Conservation (phyloP, 2,888 invertebrate species). For the Andrena haemorrhoa region DNA sequence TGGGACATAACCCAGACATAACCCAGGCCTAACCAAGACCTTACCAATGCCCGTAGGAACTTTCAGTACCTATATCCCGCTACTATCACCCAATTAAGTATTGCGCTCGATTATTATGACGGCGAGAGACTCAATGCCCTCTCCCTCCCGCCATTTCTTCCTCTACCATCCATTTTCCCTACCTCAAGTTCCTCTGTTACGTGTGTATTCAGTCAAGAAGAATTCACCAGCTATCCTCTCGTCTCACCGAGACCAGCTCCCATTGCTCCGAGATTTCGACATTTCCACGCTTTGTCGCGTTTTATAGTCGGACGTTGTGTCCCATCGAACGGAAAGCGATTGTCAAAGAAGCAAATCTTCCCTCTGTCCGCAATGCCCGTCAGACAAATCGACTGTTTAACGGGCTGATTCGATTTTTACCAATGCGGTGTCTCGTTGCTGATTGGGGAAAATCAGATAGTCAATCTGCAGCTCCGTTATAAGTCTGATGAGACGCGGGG, state of each 20-base stretch:
- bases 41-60: neutral
- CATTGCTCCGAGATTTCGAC: slow-evolving; percentile 33
- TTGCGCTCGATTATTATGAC: neutral
- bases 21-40: too few species aligned
- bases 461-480: neutral
- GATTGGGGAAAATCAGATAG: neutral
- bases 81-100: slow-evolving; percentile 37
- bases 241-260: neutral
- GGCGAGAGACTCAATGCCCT: neutral
- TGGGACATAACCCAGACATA: too few species aligned
- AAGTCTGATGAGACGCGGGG: neutral
- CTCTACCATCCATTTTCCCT: neutral
- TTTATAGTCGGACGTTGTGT: slow-evolving; percentile 6
- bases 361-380: neutral
- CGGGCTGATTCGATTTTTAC: slow-evolving; percentile 22
- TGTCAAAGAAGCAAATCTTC: slow-evolving; percentile 20
- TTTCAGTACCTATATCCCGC: slow-evolving; percentile 29
- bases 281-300: slow-evolving; percentile 17
- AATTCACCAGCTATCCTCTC: neutral
- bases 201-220: neutral
- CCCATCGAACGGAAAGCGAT: slow-evolving; percentile 28
- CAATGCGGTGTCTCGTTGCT: slow-evolving; percentile 5
- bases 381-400: slow-evolving; percentile 31
- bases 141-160: neutral
- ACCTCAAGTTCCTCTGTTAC: neutral